Evolutionary conservation across 2,113 vertebrate species (phyloP).

Genomic region (Microcebus griseorufus): DNA sequence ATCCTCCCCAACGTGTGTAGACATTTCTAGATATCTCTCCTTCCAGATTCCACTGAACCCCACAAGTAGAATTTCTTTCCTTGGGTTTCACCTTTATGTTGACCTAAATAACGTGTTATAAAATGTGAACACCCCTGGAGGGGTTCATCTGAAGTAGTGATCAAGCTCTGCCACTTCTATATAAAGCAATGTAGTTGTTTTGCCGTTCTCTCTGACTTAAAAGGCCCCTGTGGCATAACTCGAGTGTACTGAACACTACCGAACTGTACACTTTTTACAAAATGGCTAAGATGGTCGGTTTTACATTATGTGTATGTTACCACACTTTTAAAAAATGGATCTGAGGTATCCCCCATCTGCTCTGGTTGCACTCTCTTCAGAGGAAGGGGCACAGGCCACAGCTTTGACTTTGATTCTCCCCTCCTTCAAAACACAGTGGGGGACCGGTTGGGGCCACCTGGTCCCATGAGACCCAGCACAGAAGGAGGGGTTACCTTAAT

Average conservation of each 20-base stretch:
- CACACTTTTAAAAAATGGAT: neutral
- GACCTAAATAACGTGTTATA: neutral
- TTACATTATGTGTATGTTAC: neutral
- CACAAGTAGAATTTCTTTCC: neutral
- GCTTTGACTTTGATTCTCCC: neutral
- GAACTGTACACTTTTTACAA: neutral
- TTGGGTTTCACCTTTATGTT: neutral
- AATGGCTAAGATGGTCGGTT: neutral
- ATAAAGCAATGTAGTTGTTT: neutral
- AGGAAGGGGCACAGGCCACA: neutral
- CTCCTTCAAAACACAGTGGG: neutral
- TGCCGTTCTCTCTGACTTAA: slow-evolving; percentile 47
- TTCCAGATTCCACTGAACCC: neutral
- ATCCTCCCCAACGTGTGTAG: neutral
- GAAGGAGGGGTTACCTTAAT: neutral
- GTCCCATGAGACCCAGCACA: neutral
- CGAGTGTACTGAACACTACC: neutral
- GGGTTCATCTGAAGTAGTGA: neutral
- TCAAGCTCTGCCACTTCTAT: neutral
- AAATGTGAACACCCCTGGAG: neutral
- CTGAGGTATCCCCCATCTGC: neutral
- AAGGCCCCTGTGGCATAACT: neutral
- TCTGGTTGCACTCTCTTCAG: neutral
- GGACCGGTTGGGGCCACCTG: neutral
- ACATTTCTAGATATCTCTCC: neutral